Base-by-base conservation (phyloP, 2,797 vertebrate species). In the Acanthurus lineatus region DNA sequence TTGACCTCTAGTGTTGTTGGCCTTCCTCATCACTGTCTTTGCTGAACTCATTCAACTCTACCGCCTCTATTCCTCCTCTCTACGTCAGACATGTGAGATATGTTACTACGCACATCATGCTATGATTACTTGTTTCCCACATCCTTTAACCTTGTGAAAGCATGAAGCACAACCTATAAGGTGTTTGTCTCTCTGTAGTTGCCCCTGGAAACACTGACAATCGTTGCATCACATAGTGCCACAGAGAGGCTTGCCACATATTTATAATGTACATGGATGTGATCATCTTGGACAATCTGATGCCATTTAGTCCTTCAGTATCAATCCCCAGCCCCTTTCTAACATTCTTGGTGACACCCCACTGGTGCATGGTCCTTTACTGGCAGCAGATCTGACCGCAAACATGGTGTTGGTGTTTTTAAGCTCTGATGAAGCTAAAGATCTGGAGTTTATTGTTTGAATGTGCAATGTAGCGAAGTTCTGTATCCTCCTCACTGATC, bases 121-220 rank as follows among this genome's bases (percentile, higher is more conserved):
- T 35, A 35, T 35, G 3, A 6, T 52, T 91, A 91, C 76, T 87
- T 87, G 19, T 88, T 92, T 14, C 5, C 6, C 0, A 61, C 77
- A 17, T 85, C 72, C 51, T 91, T 90, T 69, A 93, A 47, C 75
- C 88, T 88, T 32, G 90, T 85, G 25, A 95, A 93, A 0, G 93
- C 91, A 14, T 92, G 91, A 56, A 92, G 71, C 32, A 93, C 77
- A 10, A 91, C 86, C 8, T 93, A 80, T 0, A 93, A 86, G 16
- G 92, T 49, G 42, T 93, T 88, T 56, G 85, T 89, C 57, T 94
- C 91, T 17, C 49, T 77, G 20, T 77, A 67, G 48, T 76, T 88
- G 51, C 87, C 87, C 22, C 69, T 76, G 0, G 92, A 80, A 75
- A 95, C 19, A 44, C 90, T 95, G 17, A 95, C 54, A 14, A 95